Conservation (phyloP, 2,113 vertebrate species). For the Lepidothrix coronata region DNA sequence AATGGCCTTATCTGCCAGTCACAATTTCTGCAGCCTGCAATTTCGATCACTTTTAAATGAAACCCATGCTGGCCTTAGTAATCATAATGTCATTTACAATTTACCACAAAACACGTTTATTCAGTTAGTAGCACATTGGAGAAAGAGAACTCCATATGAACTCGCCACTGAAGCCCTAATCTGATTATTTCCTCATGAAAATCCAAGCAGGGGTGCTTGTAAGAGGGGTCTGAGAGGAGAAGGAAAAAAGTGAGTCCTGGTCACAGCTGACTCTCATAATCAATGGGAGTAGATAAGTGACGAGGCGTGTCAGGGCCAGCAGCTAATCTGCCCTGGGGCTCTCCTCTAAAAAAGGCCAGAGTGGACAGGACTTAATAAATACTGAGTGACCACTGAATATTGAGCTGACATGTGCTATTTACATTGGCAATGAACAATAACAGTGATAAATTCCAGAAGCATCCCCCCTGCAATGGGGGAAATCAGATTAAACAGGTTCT, state of each 20-base stretch:
- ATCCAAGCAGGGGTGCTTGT: slow-evolving; percentile 84
- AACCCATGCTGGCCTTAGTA: slow-evolving; percentile 83
- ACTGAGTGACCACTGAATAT: slow-evolving; percentile 75
- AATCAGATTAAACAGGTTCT: slow-evolving; percentile 62
- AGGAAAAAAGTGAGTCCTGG: slow-evolving; percentile 62
- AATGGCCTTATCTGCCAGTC: slow-evolving; percentile 77
- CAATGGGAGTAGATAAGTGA: slow-evolving; percentile 77
- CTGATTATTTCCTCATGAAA: slow-evolving; percentile 89
- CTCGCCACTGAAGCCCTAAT: slow-evolving; percentile 82
- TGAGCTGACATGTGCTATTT: slow-evolving; percentile 71
- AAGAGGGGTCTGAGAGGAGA: slow-evolving; percentile 71
- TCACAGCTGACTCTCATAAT: slow-evolving; percentile 84
- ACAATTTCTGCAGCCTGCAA: slow-evolving; percentile 78
- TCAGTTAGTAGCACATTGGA: slow-evolving; percentile 82
- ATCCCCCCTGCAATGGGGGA: not conserved
- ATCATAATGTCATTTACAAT: slow-evolving; percentile 87
- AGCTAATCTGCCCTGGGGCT: slow-evolving; percentile 68
- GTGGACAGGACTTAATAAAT: slow-evolving; percentile 80
- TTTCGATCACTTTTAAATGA: slow-evolving; percentile 85
- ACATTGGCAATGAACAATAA: slow-evolving; percentile 51
- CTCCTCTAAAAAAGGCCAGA: slow-evolving; percentile 73
- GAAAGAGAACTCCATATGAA: slow-evolving; percentile 86
- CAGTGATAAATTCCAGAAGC: slow-evolving; percentile 75
- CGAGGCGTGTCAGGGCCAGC: slow-evolving; percentile 66
- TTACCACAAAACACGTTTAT: slow-evolving; percentile 85